Conservation (phyloP, 2,113 vertebrate genomes). For the Pica pica region DNA sequence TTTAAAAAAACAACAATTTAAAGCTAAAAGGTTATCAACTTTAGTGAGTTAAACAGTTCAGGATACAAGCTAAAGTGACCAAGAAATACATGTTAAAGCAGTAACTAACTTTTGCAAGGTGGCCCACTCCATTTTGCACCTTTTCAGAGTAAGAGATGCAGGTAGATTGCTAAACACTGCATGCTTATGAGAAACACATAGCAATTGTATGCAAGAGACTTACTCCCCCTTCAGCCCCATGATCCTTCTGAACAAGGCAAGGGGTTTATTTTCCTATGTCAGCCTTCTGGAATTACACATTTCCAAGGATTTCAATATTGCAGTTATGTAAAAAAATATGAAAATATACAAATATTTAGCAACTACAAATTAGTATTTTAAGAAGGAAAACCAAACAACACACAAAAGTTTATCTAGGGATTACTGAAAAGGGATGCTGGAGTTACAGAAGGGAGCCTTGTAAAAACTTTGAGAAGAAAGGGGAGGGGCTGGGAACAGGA, state of each 20-base stretch:
- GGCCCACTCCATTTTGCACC: neutral
- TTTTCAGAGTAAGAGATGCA: neutral
- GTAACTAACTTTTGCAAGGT: neutral
- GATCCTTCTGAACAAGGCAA: neutral
- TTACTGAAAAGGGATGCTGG: neutral
- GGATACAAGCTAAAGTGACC: neutral
- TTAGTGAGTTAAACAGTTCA: neutral
- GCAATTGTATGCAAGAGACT: neutral
- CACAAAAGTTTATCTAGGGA: neutral
- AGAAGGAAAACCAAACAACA: neutral
- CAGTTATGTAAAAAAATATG: neutral
- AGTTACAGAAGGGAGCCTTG: neutral
- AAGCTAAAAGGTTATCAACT: neutral
- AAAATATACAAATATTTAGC: neutral
- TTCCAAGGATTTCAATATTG: neutral
- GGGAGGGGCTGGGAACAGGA: neutral
- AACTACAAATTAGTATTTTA: neutral
- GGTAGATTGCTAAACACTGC: neutral
- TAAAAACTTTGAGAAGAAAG: neutral
- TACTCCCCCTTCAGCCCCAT: neutral
- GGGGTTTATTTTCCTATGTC: neutral
- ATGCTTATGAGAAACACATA: neutral
- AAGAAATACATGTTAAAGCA: neutral
- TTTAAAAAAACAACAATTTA: neutral
- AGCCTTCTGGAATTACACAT: neutral